Evolutionary conservation across 2,797 vertebrate genomes (phyloP), one percentile per base, ranked within the genome.

Genomic region (Xenops minutus): DNA sequence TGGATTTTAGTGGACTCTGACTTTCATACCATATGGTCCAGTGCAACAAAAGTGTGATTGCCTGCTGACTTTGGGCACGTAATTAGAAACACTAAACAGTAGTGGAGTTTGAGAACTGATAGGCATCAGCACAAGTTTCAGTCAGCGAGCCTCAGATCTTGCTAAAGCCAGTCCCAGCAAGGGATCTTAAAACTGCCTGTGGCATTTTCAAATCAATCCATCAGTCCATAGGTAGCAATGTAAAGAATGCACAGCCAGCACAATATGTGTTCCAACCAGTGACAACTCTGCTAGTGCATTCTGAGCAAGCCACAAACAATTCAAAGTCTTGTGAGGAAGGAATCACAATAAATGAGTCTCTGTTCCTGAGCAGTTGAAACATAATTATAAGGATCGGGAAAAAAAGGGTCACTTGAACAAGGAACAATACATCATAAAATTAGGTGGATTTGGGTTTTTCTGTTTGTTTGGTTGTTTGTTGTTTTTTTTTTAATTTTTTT

Each of bases 161-260:
- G 3, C 88, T 90, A 52, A 95, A 79, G 44, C 71, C 3, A 82
- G 22, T 79, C 62, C 14, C 84, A 91, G 81, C 46, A 95, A 93
- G 80, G n/a, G 52, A 76, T 94, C 95, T 95, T 92, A 94, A 92
- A 93, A 90, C 74, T 94, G 90, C 71, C 77, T 58, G 68, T 91
- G 78, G 67, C 74, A 79, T 90, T 96, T 93, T 92, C 49, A 91
- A n/a, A 88, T 93, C 93, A 94, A 95, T 95, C 90, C 69, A 87
- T 95, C 92, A 94, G 43, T 77, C 81, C 80, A 90, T 79, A 89
- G 90, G 92, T 73, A 91, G 90, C 71, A 89, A 62, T 12, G 55
- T 56, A 74, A 92, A 79, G 95, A 92, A 79, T 77, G 86, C 78
- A 66, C 32, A 95, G 77, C 67, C 55, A 85, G 86, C 77, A 83